phyloP scores from a whole-genome alignment of 2,797 vertebrate species.

The Gila robusta region DNA sequence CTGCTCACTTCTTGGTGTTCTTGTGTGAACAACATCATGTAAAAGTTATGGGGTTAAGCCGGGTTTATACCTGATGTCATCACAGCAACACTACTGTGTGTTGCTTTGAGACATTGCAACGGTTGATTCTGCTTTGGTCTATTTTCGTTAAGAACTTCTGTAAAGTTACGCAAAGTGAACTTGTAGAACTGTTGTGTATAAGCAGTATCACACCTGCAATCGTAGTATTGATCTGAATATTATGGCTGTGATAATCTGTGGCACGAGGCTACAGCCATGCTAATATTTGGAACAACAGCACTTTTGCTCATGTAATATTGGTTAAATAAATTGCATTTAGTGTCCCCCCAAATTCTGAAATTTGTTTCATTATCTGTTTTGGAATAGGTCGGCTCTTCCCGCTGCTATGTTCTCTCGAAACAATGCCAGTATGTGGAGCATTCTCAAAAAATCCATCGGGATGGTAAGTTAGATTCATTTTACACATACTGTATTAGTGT shows the following conservation, averaged over 20 bases:
- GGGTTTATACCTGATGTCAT: background rate
- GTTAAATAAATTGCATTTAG: background rate
- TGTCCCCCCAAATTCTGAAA: too few species aligned
- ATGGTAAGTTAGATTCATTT: constrained; percentile 84
- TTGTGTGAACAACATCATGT: background rate
- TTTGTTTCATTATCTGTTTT: constrained; percentile 20
- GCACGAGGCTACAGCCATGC: background rate
- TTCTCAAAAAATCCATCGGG: constrained; percentile 98
- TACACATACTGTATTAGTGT: background rate
- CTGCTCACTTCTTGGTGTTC: background rate
- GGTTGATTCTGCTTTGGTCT: background rate
- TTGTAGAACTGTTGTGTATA: background rate
- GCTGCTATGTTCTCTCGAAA: constrained; percentile 97
- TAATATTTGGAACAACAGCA: background rate
- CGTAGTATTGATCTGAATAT: background rate
- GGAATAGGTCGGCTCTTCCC: constrained; percentile 87
- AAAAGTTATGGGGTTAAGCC: background rate
- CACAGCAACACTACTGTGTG: background rate
- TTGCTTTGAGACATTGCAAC: background rate
- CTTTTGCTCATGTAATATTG: background rate
- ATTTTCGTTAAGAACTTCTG: background rate
- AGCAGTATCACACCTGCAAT: background rate
- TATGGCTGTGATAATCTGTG: background rate
- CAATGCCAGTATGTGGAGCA: constrained; percentile 97
- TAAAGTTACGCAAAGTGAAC: background rate